These are phyloP conservation scores for Trachurus trachurus DNA, from an alignment of 2,797 vertebrate species.

Conservation along the genomic window DNA sequence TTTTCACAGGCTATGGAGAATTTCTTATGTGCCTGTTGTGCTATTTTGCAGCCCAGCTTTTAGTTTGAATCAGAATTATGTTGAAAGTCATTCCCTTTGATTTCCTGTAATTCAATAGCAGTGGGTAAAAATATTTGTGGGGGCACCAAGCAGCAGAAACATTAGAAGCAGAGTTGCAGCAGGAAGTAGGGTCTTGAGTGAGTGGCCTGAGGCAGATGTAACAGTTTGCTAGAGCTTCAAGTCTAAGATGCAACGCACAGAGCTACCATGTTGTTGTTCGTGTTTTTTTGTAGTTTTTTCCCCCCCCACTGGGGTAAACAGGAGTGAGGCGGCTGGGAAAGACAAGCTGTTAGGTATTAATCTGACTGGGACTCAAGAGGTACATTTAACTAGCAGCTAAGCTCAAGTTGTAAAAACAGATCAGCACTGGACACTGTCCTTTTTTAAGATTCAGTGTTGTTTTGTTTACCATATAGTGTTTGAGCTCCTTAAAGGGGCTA, in stretches of 20 bases:
- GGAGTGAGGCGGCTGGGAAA: constrained; percentile 29
- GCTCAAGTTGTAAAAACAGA: constrained; percentile 74
- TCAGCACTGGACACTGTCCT: constrained; percentile 65
- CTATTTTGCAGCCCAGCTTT: constrained; percentile 86
- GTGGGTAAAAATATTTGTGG: constrained; percentile 96
- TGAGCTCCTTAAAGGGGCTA: constrained; percentile 80
- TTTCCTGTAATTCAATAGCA: constrained; percentile 98
- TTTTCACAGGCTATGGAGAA: constrained; percentile 68
- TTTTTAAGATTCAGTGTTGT: constrained; percentile 74
- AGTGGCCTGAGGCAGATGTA: constrained; percentile 81
- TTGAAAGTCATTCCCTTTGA: constrained; percentile 90
- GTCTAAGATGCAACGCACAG: constrained; percentile 77
- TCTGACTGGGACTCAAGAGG: constrained; percentile 82
- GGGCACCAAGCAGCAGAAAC: constrained; percentile 88
- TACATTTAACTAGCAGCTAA: constrained; percentile 77
- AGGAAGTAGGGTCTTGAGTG: constrained; percentile 84
- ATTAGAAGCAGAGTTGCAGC: constrained; percentile 83
- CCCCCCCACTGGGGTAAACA: constrained; percentile 52
- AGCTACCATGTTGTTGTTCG: constrained; percentile 73
- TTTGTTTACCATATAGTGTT: constrained; percentile 80
- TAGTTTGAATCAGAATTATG: constrained; percentile 88
- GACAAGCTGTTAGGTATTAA: constrained; percentile 61
- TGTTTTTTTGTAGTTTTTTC: constrained; percentile 58
- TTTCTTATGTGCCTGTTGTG: constrained; percentile 78
- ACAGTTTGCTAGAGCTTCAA: constrained; percentile 76